Conservation (phyloP, 1,140 invertebrate genomes). For the Ceratina calcarata region DNA sequence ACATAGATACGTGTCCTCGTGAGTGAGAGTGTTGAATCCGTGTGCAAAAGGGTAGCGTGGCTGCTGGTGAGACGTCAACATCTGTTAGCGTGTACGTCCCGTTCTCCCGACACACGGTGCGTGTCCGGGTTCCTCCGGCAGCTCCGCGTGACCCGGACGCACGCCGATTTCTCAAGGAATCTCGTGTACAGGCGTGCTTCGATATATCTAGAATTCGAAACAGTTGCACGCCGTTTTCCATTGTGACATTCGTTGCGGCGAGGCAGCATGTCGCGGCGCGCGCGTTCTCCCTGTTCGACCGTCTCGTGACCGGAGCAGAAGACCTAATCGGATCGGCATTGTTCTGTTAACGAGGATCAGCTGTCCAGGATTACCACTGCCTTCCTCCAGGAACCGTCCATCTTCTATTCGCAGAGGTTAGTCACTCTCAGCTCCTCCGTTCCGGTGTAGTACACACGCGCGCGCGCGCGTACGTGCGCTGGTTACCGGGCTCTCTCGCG, state of each 20-base stretch:
- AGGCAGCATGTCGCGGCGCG: no score
- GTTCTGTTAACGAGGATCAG: conserved; percentile 7
- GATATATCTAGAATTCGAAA: no score
- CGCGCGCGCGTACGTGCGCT: not conserved
- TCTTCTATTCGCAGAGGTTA: conserved; percentile 66
- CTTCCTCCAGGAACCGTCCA: conserved; percentile 20
- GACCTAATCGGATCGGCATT: no score
- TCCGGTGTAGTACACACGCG: conserved; percentile 62
- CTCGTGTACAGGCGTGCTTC: no score
- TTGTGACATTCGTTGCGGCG: no score
- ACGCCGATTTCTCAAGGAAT: not conserved
- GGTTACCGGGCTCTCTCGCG: not conserved
- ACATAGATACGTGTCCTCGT: conserved; percentile 42
- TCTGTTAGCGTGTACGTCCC: conserved; percentile 47
- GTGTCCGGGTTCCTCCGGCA: not conserved
- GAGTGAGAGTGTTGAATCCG: conserved; percentile 47
- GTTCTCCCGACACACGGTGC: conserved; percentile 17
- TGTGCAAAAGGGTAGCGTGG: conserved; percentile 24
- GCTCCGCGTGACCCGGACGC: conserved; percentile 6
- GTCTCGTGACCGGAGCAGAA: not conserved
- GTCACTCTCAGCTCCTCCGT: conserved; percentile 53
- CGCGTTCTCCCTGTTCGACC: not conserved
- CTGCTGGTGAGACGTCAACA: conserved; percentile 33
- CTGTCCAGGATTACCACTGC: conserved; percentile 33
- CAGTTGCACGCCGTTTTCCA: no score